Conservation (phyloP, 2,888 invertebrate genomes). For the Drosophila kokeensis region DNA sequence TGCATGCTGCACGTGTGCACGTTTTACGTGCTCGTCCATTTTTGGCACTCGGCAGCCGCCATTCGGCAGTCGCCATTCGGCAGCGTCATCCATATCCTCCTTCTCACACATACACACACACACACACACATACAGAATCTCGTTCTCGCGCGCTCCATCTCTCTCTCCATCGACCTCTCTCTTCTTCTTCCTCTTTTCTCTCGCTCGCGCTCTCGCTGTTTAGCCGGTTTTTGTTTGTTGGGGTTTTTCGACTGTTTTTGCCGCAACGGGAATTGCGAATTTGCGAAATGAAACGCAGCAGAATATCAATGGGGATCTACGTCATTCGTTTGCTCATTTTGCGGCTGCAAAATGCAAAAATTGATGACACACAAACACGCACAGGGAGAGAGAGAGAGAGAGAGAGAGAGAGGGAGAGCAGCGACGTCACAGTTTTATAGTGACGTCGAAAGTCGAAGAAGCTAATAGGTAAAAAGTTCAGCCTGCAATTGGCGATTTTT, state of each 20-base stretch:
- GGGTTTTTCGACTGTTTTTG: conserved; percentile 53
- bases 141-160: background rate
- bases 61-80: conserved; percentile 19
- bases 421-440: conserved; percentile 53
- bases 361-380: conserved; percentile 21
- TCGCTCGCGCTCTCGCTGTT: conserved; percentile 13
- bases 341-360: conserved; percentile 57
- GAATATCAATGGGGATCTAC: conserved; percentile 53
- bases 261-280: conserved; percentile 54
- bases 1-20: conserved; percentile 69
- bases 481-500: conserved; percentile 23
- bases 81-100: conserved; percentile 34
- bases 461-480: conserved; percentile 36
- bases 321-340: conserved; percentile 63
- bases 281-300: conserved; percentile 44
- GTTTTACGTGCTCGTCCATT: conserved; percentile 41
- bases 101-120: conserved; percentile 8
- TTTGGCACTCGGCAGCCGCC: conserved; percentile 20
- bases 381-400: background rate
- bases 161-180: conserved; percentile 12
- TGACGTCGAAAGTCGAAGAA: conserved; percentile 46
- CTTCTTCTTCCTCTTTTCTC: background rate
- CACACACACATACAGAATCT: conserved; percentile 10
- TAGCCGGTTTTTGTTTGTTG: conserved; percentile 40
- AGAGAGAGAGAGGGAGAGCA: background rate